Percentiles rank a stretch among this genome's conserved stretches.
These are phyloP conservation scores for Baccha elongata DNA, from an alignment of 2,888 invertebrate genomes.

Conservation along the genomic window DNA sequence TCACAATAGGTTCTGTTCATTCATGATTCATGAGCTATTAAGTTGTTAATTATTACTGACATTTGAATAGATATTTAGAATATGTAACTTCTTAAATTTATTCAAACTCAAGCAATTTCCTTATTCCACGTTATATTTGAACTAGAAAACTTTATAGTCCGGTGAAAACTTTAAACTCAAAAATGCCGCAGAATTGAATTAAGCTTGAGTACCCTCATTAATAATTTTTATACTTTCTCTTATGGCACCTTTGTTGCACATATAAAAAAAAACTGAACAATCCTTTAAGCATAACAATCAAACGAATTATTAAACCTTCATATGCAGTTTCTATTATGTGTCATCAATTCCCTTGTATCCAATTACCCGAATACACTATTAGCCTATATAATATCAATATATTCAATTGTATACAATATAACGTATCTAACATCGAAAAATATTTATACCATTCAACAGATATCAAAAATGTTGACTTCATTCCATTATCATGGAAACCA, in stretches of 20 bases:
- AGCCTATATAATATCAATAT: slow-evolving; percentile 46
- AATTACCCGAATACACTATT: slow-evolving; percentile 53
- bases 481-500: slow-evolving; percentile 8
- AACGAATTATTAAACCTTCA: slow-evolving; percentile 13
- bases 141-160: too few relatives aligned
- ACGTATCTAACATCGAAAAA: not conserved
- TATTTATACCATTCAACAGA: slow-evolving; percentile 13
- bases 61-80: too few relatives aligned
- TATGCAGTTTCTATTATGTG: not conserved
- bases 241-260: not conserved
- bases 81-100: too few relatives aligned
- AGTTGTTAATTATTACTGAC: too few relatives aligned
- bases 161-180: too few relatives aligned
- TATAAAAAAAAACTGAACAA: not conserved
- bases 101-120: too few relatives aligned
- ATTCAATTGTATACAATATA: slow-evolving; percentile 42
- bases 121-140: too few relatives aligned
- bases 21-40: too few relatives aligned
- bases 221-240: too few relatives aligned
- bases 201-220: too few relatives aligned
- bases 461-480: slow-evolving; percentile 46
- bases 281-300: slow-evolving; percentile 5
- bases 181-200: too few relatives aligned
- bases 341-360: slow-evolving; percentile 14
- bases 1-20: too few relatives aligned